Base-by-base conservation (phyloP, 2,113 vertebrate species). In the Tachycineta bicolor region DNA sequence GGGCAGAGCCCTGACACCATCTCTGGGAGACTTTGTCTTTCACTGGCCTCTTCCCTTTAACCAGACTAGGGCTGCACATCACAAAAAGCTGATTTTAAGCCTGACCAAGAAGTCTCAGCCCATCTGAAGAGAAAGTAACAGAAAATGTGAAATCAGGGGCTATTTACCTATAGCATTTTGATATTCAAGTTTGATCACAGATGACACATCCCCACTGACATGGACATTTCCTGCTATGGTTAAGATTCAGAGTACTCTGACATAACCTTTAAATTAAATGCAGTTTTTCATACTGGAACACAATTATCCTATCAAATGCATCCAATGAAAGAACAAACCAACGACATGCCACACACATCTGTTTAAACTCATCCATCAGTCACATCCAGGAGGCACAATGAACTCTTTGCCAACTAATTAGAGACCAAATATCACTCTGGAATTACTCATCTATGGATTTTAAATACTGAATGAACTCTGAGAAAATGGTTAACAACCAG, bases 341-440 rank as follows among this genome's bases (percentile, higher is more conserved):
- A 52, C 39, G 26, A n/a, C 68, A 68, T 44, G 60, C 39, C 37
- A 55, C 41, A 55, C 31, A 56, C 70, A 84, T 76, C 87, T 89
- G 76, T 76, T 92, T 76, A 87, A 91, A 81, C 28, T 64, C 65
- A 84, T 78, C 55, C 69, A 83, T 93, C 89, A 92, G 83, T 70
- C 41, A 50, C 64, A 63, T 68, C 73, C 81, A 94, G 25, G 15
- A 91, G 60, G 58, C 44, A 87, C 31, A 78, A 65, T 33, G 24
- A 87, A 46, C 19, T 75, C 50, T 82, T 78, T 91, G 91, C 44
- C 69, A 87, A 41, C 73, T 84, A 82, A 91, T 89, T 91, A 79
- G 25, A 60, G 26, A 74, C 64, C 60, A 87, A 94, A 84, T 84
- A 91, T n/a, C 58, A 53, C 41, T 49, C 80, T 60, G 37, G 69